Base-by-base conservation (phyloP, 2,888 invertebrate genomes). In the Diloba caeruleocephala region DNA sequence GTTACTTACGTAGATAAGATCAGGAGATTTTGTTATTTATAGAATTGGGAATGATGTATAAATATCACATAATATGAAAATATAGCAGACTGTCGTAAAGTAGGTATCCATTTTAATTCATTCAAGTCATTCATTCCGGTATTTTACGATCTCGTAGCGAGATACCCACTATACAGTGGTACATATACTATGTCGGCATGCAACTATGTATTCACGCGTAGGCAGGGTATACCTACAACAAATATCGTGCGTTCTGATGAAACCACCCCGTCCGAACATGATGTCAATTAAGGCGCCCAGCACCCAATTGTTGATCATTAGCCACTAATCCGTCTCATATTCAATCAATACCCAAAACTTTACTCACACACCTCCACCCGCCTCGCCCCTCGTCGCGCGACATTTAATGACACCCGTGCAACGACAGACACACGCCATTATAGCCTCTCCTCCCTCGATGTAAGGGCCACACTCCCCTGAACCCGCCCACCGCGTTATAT, bases 351-450 rank as follows among this genome's bases (percentile, higher is more conserved):
- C 92, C 93, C 93, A 92, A 93, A 93, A 92, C 92, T 92, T 92
- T 91, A 90, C 88, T 92, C 90, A 90, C 90, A 92, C 91, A 89
- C 92, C 92, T 88, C 90, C 83, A 75, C 87, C 86, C 92, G 78
- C 87, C 83, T 79, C 86, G 68, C 88, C 92, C 91, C 92, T 84
- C 91, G 87, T 85, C 90, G 91, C 90, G 89, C 93, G 92, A 93
- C 93, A 92, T 93, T 93, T 93, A 93, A 93, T 93, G 93, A 93
- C 93, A 93, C 92, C 92, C 92, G 92, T 93, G 92, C 92, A 92
- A 81, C 82, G 78, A 49, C 61, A 66, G 71, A 71, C 65, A 64
- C 87, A 83, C 73, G 78, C 90, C 75, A 89, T 82, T 84, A 80
- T 88, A 71, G 76, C 81, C 88, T 86, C 83, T 92, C 85, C 74